Conservation (phyloP, 1,140 invertebrate species). For the Belonocnema kinseyi region DNA sequence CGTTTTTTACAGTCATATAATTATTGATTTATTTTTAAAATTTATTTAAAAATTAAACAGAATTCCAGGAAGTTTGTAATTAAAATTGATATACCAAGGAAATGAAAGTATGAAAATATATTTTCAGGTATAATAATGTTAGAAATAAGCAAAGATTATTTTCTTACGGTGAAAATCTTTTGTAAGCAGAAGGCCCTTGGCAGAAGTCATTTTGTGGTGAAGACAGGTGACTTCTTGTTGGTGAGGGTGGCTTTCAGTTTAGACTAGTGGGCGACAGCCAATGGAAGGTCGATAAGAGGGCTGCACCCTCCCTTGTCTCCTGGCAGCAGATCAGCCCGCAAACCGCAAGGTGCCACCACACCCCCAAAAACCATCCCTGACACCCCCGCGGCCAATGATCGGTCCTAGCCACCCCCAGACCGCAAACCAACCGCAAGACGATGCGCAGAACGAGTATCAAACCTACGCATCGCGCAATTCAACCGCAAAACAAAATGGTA, state of each 20-base stretch:
- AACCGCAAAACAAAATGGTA: constrained; percentile 77
- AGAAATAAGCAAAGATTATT: no score
- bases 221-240: constrained; percentile 24
- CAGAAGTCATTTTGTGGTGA: no score
- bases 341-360: constrained; percentile 76
- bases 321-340: constrained; percentile 72
- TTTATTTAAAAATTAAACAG: no score
- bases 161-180: no score
- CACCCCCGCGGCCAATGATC: constrained; percentile 76
- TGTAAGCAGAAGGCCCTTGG: no score
- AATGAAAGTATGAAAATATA: no score
- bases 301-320: constrained; percentile 60
- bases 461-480: constrained; percentile 61
- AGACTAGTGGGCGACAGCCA: constrained; percentile 51
- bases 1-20: no score
- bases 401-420: constrained; percentile 73
- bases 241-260: constrained; percentile 44
- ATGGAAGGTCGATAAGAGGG: constrained; percentile 67
- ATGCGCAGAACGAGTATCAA: constrained; percentile 72
- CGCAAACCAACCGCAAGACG: constrained; percentile 77
- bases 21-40: no score
- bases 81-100: no score
- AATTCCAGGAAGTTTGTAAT: no score
- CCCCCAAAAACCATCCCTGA: constrained; percentile 72
- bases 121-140: no score